Evolutionary conservation across 2,888 invertebrate species (phyloP).

Genomic region (Drosophila paucipuncta): DNA sequence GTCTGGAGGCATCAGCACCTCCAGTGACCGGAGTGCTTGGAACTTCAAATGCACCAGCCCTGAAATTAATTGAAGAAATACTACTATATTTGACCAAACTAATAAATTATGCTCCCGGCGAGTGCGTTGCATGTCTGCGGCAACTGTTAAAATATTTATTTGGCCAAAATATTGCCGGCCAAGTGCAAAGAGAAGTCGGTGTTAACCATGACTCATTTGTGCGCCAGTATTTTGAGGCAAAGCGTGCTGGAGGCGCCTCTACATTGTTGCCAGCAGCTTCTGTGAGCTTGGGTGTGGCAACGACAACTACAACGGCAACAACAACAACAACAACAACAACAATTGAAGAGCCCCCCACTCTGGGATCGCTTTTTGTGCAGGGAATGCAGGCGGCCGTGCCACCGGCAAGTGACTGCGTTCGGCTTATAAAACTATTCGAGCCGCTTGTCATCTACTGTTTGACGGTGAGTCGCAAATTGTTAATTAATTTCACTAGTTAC

Average conservation of each 20-base stretch:
- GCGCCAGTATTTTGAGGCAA: slow-evolving; percentile 66
- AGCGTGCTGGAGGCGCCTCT: slow-evolving; percentile 36
- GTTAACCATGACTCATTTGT: slow-evolving; percentile 60
- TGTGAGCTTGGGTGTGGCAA: slow-evolving; percentile 25
- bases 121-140: slow-evolving; percentile 90
- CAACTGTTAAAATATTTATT: slow-evolving; percentile 91
- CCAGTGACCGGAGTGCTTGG: slow-evolving; percentile 36
- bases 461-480: slow-evolving; percentile 87
- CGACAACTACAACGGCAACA: slow-evolving; percentile 18
- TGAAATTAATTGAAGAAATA: slow-evolving; percentile 89
- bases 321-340: slow-evolving; percentile 35
- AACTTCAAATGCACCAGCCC: slow-evolving; percentile 55
- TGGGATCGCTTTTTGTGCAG: slow-evolving; percentile 81
- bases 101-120: slow-evolving; percentile 89
- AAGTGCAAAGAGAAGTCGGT: slow-evolving; percentile 60
- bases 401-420: slow-evolving; percentile 88
- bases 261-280: slow-evolving; percentile 52
- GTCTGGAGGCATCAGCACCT: slow-evolving; percentile 78
- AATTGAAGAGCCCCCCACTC: slow-evolving; percentile 65
- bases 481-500: slow-evolving; percentile 75
- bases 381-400: slow-evolving; percentile 79
- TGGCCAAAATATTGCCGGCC: slow-evolving; percentile 88
- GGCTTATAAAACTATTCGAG: slow-evolving; percentile 95
- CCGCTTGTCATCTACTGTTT: slow-evolving; percentile 97
- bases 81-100: slow-evolving; percentile 90